Evolutionary conservation across 1,140 invertebrate species (phyloP).

Genomic region (Bombyx mori): ASM3026992v2 NC_085116.1:9563001-9563500

Average conservation of each 20-base stretch:
- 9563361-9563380: slow-evolving; percentile 49
- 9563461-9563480: slow-evolving; percentile 79
- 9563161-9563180: no score
- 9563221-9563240: no score
- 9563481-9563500: slow-evolving; percentile 84
- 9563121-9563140: no score
- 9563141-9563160: no score
- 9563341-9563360: slow-evolving; percentile 77
- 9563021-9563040: not conserved
- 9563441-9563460: slow-evolving; percentile 78
- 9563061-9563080: not conserved
- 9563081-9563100: no score
- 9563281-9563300: slow-evolving; percentile 81
- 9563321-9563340: slow-evolving; percentile 86
- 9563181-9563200: no score
- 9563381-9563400: slow-evolving; percentile 55
- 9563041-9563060: slow-evolving; percentile 4
- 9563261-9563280: not conserved
- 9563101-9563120: no score
- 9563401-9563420: slow-evolving; percentile 80
- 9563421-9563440: slow-evolving; percentile 81
- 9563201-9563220: no score
- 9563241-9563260: no score
- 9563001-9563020: slow-evolving; percentile 7
- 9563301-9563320: slow-evolving; percentile 80